These are phyloP conservation scores for Andricus grossulariae DNA, from an alignment of 1,140 invertebrate species.

Conservation along the genomic window DNA sequence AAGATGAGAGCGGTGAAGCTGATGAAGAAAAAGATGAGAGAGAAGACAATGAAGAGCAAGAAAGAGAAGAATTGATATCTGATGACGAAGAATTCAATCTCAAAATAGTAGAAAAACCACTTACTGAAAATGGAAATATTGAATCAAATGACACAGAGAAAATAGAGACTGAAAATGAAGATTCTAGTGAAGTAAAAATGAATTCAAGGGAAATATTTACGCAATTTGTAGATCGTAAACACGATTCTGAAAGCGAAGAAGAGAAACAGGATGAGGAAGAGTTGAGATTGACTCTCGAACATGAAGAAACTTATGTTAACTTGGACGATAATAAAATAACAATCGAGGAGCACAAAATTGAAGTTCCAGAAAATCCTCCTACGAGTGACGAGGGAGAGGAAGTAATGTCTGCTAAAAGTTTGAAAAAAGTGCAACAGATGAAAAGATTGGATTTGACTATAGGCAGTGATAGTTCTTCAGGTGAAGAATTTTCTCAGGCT, in stretches of 20 bases:
- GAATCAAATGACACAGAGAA: not conserved
- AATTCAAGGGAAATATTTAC: not conserved
- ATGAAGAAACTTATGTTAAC: not conserved
- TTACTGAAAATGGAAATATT: too few relatives aligned
- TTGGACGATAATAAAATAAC: constrained; percentile 15
- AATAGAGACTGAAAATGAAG: not conserved
- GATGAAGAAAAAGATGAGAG: too few relatives aligned
- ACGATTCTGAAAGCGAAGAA: not conserved
- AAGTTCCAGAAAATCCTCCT: not conserved
- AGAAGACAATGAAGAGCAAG: too few relatives aligned
- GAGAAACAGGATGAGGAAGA: not conserved
- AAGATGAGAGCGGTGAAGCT: not conserved
- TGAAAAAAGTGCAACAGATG: not conserved
- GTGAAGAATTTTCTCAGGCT: not conserved
- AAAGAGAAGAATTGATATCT: too few relatives aligned
- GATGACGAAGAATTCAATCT: too few relatives aligned
- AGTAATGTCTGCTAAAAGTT: not conserved
- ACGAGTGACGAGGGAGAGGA: not conserved
- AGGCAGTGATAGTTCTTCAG: not conserved
- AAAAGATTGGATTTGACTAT: not conserved
- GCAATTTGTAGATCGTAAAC: not conserved
- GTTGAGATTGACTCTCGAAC: not conserved
- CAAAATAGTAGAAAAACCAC: too few relatives aligned
- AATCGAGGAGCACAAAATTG: constrained; percentile 4
- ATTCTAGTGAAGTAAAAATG: not conserved